A percentile compares a stretch with the other conserved stretches of the same genome.
Evolutionary conservation across 2,888 invertebrate genomes (phyloP).

Genomic region (Dryobota labecula): DNA sequence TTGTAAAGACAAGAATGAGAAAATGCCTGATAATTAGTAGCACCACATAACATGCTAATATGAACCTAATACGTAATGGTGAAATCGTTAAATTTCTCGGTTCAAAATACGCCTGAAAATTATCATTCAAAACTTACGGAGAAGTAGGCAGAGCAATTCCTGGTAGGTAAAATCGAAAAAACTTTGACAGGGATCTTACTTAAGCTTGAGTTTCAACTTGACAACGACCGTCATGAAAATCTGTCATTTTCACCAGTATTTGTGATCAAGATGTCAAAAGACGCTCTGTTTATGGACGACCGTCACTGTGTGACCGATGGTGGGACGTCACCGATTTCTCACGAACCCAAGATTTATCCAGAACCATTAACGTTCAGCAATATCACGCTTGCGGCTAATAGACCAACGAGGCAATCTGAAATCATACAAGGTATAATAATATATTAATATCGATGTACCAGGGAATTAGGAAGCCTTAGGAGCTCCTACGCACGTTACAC

Average conservation of each 20-base stretch:
- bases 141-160: neutral
- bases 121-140: neutral
- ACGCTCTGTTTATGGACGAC: no score
- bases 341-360: neutral
- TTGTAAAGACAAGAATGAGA: neutral
- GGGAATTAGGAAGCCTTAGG: constrained; percentile 50
- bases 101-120: neutral
- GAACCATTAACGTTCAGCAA: no score
- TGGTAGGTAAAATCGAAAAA: neutral
- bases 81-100: neutral
- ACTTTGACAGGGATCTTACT: neutral
- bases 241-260: neutral
- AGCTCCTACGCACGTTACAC: constrained; percentile 28
- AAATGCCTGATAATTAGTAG: neutral
- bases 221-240: neutral
- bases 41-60: neutral
- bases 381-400: neutral
- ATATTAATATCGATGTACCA: constrained; percentile 35
- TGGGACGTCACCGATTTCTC: neutral
- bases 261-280: neutral
- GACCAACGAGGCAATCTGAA: neutral
- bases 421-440: constrained; percentile 19
- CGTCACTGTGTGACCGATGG: no score
- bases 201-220: neutral
- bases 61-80: neutral